These are phyloP conservation scores for Nerophis lumbriciformis DNA, from an alignment of 2,113 vertebrate species.

Conservation along the genomic window DNA sequence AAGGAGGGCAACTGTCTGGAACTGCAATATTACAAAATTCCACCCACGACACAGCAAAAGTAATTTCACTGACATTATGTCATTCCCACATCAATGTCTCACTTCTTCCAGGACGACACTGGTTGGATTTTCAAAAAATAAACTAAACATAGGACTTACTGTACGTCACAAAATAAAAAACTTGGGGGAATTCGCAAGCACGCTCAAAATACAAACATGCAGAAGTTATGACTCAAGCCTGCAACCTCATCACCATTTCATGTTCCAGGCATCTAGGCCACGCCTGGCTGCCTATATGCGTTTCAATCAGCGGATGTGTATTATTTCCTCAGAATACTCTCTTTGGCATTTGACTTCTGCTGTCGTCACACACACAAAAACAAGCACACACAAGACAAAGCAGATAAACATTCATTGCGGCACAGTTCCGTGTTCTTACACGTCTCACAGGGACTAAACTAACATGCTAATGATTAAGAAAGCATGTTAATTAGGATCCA, in stretches of 20 bases:
- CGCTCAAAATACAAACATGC: constrained; percentile 29
- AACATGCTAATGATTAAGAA: too few relatives aligned
- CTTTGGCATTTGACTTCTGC: neutral
- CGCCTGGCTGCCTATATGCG: constrained; percentile 24
- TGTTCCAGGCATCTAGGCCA: constrained; percentile 27
- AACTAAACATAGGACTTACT: constrained; percentile 26
- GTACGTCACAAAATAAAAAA: constrained; percentile 25
- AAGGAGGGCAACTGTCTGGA: constrained; percentile 10
- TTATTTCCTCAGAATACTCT: constrained; percentile 10
- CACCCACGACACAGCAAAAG: neutral
- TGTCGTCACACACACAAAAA: neutral
- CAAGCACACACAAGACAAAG: neutral
- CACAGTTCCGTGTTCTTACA: neutral
- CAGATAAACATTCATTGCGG: neutral
- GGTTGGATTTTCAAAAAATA: constrained; percentile 6
- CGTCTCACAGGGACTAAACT: neutral
- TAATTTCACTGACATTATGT: neutral
- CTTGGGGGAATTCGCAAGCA: constrained; percentile 48
- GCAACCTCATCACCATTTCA: constrained; percentile 44
- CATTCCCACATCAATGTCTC: constrained; percentile 21
- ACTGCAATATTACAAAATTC: constrained; percentile 14
- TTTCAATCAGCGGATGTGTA: constrained; percentile 42
- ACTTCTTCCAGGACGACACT: constrained; percentile 26
- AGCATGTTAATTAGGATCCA: too few relatives aligned
- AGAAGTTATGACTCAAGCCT: constrained; percentile 30